Evolutionary conservation across 2,797 vertebrate genomes (phyloP).

Genomic region (Enteromius mattozi): DNA sequence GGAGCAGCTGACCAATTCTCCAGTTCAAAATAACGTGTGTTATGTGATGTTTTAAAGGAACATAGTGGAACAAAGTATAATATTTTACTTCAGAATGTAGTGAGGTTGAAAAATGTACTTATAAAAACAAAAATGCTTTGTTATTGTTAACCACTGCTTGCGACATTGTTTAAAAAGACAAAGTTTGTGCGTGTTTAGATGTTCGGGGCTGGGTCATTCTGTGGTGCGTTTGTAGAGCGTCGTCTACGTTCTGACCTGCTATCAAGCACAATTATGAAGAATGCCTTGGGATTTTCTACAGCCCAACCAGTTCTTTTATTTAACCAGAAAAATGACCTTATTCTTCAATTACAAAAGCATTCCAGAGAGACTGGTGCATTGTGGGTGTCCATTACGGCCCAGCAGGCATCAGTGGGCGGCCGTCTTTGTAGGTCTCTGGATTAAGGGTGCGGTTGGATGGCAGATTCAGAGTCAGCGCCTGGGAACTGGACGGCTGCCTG

Average conservation of each 20-base stretch:
- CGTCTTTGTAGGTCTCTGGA: constrained; percentile 15
- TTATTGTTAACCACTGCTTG: neutral
- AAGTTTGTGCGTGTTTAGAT: neutral
- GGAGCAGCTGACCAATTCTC: neutral
- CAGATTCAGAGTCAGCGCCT: constrained; percentile 8
- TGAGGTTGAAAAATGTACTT: neutral
- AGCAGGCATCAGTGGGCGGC: constrained; percentile 28
- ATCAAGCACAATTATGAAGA: constrained; percentile 12
- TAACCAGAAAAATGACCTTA: neutral
- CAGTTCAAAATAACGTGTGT: neutral
- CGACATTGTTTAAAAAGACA: neutral
- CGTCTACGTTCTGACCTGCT: neutral
- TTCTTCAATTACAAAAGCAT: constrained; percentile 25
- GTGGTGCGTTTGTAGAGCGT: neutral
- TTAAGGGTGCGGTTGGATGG: constrained; percentile 25
- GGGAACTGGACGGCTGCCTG: constrained; percentile 12
- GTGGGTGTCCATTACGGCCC: constrained; percentile 26
- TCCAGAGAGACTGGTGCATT: constrained; percentile 22
- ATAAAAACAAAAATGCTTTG: neutral
- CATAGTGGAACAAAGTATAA: neutral
- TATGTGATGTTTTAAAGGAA: neutral
- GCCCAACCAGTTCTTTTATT: neutral
- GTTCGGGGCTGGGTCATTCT: neutral
- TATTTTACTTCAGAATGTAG: neutral
- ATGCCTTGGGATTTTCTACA: constrained; percentile 10